phyloP scores from a whole-genome alignment of 2,797 vertebrate species.

The Nannoperca australis region DNA sequence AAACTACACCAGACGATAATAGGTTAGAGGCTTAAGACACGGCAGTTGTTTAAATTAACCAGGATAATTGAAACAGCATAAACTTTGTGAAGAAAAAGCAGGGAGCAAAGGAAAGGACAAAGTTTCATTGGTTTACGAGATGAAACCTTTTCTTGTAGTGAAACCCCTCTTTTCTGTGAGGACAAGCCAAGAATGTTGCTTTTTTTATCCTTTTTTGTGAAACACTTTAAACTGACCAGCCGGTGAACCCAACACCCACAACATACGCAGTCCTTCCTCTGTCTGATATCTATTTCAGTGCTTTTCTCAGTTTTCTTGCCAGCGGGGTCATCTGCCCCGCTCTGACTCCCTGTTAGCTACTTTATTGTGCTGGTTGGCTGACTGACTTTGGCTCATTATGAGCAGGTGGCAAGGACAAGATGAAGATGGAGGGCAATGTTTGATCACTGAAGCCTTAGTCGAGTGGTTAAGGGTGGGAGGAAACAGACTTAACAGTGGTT shows the following conservation, averaged over 20 bases:
- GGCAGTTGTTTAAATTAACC: slow-evolving; percentile 14
- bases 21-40: not conserved
- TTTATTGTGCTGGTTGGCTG: slow-evolving; percentile 63
- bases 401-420: slow-evolving; percentile 72
- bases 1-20: not conserved
- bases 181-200: slow-evolving; percentile 32
- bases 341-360: slow-evolving; percentile 67
- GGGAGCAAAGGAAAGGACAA: slow-evolving; percentile 14
- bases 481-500: not conserved
- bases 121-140: slow-evolving; percentile 19
- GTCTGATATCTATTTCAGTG: slow-evolving; percentile 59
- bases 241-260: slow-evolving; percentile 71
- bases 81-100: not conserved
- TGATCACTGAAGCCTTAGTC: slow-evolving; percentile 53
- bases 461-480: slow-evolving; percentile 18
- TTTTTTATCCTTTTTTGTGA: slow-evolving; percentile 19
- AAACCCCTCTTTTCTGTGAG: slow-evolving; percentile 17
- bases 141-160: slow-evolving; percentile 24
- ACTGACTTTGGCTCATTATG: slow-evolving; percentile 64
- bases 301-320: slow-evolving; percentile 73
- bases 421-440: slow-evolving; percentile 53
- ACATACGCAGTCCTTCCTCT: slow-evolving; percentile 46
- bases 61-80: not conserved
- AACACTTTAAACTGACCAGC: slow-evolving; percentile 72
- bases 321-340: slow-evolving; percentile 60